Conservation (phyloP, 1,140 invertebrate species). For the Drosophila lacteicornis region DNA sequence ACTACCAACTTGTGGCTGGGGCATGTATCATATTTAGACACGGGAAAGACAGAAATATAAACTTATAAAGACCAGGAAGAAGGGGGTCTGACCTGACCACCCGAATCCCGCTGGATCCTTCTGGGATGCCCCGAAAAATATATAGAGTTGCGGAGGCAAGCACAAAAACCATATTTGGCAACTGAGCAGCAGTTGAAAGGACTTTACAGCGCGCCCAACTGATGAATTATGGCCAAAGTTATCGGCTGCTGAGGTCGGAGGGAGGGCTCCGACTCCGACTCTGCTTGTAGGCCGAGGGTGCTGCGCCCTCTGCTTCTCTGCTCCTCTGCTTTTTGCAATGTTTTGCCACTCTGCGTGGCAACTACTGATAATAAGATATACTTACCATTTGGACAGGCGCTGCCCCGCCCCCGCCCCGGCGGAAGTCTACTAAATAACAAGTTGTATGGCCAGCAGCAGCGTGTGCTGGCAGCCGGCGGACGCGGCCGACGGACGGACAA, state of each 20-base stretch:
- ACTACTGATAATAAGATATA: constrained; percentile 67
- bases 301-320: neutral
- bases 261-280: neutral
- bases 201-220: constrained; percentile 58
- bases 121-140: neutral
- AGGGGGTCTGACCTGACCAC: constrained; percentile 6
- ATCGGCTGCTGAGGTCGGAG: constrained; percentile 35
- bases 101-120: neutral
- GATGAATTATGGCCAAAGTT: constrained; percentile 78
- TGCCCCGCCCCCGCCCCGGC: constrained; percentile 2
- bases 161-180: constrained; percentile 69
- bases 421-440: constrained; percentile 51
- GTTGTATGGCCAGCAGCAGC: constrained; percentile 21
- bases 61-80: constrained; percentile 67
- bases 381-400: constrained; percentile 39
- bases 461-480: constrained; percentile 13
- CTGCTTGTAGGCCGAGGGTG: neutral
- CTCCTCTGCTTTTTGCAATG: constrained; percentile 20
- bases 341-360: constrained; percentile 54
- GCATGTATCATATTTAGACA: constrained; percentile 80
- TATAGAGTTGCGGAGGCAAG: constrained; percentile 39
- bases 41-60: constrained; percentile 75
- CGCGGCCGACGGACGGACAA: neutral
- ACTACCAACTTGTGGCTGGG: constrained; percentile 39
- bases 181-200: constrained; percentile 78